These are phyloP conservation scores for Perdita meconis DNA, from an alignment of 2,888 invertebrate genomes.

Conservation along the genomic window DNA sequence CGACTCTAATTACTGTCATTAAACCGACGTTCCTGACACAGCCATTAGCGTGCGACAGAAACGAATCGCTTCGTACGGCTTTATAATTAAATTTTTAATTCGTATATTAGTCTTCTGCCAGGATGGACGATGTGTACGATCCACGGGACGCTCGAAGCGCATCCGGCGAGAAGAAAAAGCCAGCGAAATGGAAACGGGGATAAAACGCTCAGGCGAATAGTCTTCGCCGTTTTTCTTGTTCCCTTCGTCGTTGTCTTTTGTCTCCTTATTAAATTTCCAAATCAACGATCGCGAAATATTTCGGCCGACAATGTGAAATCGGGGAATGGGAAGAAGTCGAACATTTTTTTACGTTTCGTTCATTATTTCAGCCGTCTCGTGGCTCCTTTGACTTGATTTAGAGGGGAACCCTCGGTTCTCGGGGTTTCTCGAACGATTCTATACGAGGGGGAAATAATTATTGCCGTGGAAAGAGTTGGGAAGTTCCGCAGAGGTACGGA, in stretches of 20 bases:
- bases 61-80: slow-evolving; percentile 30
- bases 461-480: background rate
- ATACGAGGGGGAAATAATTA: slow-evolving; percentile 13
- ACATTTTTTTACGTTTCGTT: background rate
- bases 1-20: slow-evolving; percentile 21
- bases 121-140: slow-evolving; percentile 45
- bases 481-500: slow-evolving; percentile 17
- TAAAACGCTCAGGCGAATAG: slow-evolving; percentile 29
- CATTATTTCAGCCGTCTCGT: slow-evolving; percentile 5
- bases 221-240: background rate
- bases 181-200: slow-evolving; percentile 55
- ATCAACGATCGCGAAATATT: slow-evolving; percentile 40
- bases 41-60: slow-evolving; percentile 13
- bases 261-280: slow-evolving; percentile 48
- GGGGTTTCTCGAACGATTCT: background rate
- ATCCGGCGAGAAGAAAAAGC: slow-evolving; percentile 27
- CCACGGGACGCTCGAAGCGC: slow-evolving; percentile 1
- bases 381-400: background rate
- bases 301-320: too few relatives aligned
- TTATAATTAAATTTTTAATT: slow-evolving; percentile 66
- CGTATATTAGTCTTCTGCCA: slow-evolving; percentile 60
- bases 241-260: background rate
- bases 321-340: background rate
- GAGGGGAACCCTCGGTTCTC: background rate
- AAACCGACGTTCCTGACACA: slow-evolving; percentile 1